These are phyloP conservation scores for Leptocoma aspasia DNA, from an alignment of 2,113 vertebrate genomes.

Conservation along the genomic window DNA sequence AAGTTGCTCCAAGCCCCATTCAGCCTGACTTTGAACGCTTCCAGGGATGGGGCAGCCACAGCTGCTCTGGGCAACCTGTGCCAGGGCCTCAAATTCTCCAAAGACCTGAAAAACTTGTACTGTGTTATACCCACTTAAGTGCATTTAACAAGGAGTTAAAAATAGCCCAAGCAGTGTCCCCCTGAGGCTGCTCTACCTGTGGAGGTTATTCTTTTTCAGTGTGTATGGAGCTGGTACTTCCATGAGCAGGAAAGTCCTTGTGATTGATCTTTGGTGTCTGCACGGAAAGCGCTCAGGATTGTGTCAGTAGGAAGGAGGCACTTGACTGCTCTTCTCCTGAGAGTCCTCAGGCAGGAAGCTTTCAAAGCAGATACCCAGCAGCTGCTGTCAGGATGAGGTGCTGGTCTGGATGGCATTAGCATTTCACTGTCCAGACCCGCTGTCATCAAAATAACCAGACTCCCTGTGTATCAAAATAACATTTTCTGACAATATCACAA, in stretches of 20 bases:
- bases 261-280: neutral
- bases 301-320: neutral
- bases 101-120: neutral
- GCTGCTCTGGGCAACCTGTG: neutral
- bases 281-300: rapidly evolving
- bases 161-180: neutral
- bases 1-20: neutral
- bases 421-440: neutral
- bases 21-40: neutral
- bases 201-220: neutral
- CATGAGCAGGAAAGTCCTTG: neutral
- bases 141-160: neutral
- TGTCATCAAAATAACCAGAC: neutral
- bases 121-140: rapidly evolving
- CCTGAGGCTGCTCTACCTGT: neutral
- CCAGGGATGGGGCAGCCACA: neutral
- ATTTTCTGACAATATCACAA: neutral
- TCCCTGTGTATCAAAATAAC: neutral
- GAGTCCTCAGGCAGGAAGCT: neutral
- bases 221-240: neutral
- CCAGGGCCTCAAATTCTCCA: neutral
- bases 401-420: neutral
- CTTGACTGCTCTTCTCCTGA: neutral
- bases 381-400: neutral
- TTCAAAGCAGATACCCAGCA: neutral